Base-by-base conservation (phyloP, 1,140 invertebrate species). In the Lysiphlebus fabarum region DNA sequence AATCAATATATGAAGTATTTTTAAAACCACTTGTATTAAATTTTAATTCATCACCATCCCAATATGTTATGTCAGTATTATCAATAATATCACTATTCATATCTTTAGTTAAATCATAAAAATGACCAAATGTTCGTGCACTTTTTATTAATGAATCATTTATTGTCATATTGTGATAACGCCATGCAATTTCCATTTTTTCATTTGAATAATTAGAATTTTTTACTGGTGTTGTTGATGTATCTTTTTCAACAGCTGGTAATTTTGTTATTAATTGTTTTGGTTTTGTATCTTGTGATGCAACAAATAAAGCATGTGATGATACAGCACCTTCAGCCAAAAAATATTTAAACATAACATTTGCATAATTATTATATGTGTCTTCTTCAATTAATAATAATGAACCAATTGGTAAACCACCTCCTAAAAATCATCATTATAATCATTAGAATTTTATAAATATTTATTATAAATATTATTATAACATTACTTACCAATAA, bases 151-250 rank as follows among this genome's bases (percentile, higher is more conserved):
- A 78, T 6, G 86, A 85, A 65, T 90, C 84, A 2, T 88, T 79
- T 65, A 83, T 68, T 41, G 84, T 85, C 67, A 91, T 80, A 63
- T 89, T 86, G 68, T 90, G 86, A 76, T 94, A 94, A 51, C 91
- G 82, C 88, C 91, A 94, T 6, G 92, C 91, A 73, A 94, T 93
- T 69, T 88, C 87, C 85, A 93, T 86, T 63, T 87, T 82, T 50
- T 86, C 82, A 56, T 78, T 70, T 49, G 45, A 60, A 64, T 63
- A 12, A 55, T 10, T 58, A 34, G 61, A 55, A 57, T 50, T 10
- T 58, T 36, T 61, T 55, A 58, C 50, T 10, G 17, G 3, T 54
- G 59, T 2, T 53, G 69, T 64, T 12, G 67, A 61, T 38, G 70
- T 59, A 49, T 72, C 71, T 43, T 64, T 62, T 58, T 71, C 67